Evolutionary conservation across 2,888 invertebrate genomes (phyloP), one percentile per base, ranked within the genome.

Genomic region (Sipha maydis): DNA sequence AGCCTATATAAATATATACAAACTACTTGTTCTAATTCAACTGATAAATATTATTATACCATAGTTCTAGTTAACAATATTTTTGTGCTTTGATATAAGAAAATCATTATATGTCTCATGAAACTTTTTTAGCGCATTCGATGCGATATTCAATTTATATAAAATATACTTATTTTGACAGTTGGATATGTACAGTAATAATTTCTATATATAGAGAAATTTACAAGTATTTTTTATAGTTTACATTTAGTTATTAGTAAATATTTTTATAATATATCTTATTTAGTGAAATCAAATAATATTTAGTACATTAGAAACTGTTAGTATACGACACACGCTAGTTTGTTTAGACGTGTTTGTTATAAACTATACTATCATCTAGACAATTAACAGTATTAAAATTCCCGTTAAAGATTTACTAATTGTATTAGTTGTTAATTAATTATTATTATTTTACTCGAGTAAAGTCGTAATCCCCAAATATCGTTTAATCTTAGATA

Each of bases 261-360:
- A 28, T 3, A 71, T 71, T 82, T 80, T 82, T 82, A 69, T 48
- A 83, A 21, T n/a, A 80, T 38, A 80, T 84, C 61, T 61, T 83
- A 41, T 84, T 41, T 84, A 75, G 84, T 84, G 56, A 17, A 54
- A 61, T 75, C 38, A 83, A 83, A 83, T 75, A 41, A 84, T 76
- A 76, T 31, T 76, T 76, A 67, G 76, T 84, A 67, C 31, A 41
- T 76, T 83, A 61, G 61, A 76, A 76, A 41, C 67, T 76, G 61
- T 76, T 76, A 67, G 61, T 67, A 28, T 41, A 84, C 67, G 61
- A 76, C 84, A 84, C 84, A 76, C 67, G 76, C 61, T 84, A 84
- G 76, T 84, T 76, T 84, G 8, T 84, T 84, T 76, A 56, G 28
- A 61, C 76, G 17, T 41, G 67, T 84, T 34, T 34, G 67, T 84